phyloP scores from a whole-genome alignment of 1,140 invertebrate species.

The Caenorhabditis remanei region DNA sequence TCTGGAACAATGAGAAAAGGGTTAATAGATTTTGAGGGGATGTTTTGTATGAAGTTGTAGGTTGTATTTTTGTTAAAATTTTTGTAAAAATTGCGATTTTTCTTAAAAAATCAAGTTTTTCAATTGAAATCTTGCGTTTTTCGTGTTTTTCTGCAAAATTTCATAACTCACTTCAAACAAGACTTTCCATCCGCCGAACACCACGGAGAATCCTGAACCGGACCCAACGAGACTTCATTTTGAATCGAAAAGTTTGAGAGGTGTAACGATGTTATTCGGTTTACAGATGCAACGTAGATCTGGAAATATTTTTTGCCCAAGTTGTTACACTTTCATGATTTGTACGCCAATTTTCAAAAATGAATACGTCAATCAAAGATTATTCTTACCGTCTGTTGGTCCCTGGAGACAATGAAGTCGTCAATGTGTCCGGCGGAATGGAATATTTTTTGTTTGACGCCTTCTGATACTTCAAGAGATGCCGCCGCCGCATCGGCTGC shows the following conservation, averaged over 20 bases:
- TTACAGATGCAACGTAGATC: slow-evolving; percentile 92
- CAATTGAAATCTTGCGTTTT: too few species aligned
- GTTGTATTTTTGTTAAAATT: too few species aligned
- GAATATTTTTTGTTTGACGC: slow-evolving; percentile 44
- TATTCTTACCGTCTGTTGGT: slow-evolving; percentile 8
- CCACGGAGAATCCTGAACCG: slow-evolving; percentile 78
- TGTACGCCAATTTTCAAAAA: too few species aligned
- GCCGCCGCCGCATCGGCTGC: not conserved
- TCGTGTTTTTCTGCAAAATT: too few species aligned
- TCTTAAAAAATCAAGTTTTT: too few species aligned
- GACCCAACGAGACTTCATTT: slow-evolving; percentile 87
- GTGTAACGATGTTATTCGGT: slow-evolving; percentile 91
- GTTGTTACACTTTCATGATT: too few species aligned
- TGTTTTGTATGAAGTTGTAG: too few species aligned
- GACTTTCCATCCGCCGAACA: slow-evolving; percentile 70
- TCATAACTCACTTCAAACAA: slow-evolving; percentile 66
- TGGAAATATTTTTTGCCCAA: slow-evolving; percentile 78
- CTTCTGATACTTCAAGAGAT: not conserved
- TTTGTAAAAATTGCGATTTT: too few species aligned
- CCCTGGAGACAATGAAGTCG: slow-evolving; percentile 23
- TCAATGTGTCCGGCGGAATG: slow-evolving; percentile 44
- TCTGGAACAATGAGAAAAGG: slow-evolving; percentile 79
- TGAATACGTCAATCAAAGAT: too few species aligned
- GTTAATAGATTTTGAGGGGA: too few species aligned
- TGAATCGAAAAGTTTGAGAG: slow-evolving; percentile 85